Evolutionary conservation across 2,888 invertebrate species (phyloP).

Genomic region (Meiosimyza decipiens): DNA sequence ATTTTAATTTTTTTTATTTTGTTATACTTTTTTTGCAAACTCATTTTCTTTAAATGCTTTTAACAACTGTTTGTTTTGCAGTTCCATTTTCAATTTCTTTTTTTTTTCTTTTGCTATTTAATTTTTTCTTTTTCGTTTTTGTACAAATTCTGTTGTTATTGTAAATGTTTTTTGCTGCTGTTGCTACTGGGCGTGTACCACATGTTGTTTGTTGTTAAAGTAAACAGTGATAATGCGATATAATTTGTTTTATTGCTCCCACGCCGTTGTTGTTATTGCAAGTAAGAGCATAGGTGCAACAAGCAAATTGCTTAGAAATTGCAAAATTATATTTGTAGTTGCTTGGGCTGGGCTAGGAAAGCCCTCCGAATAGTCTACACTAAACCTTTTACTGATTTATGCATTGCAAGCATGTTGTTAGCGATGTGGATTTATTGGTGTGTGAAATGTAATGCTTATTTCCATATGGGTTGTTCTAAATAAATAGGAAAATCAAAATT

Average conservation of each 20-base stretch:
- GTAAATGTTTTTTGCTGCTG: neutral
- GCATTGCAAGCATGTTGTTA: too few relatives aligned
- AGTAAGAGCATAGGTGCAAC: constrained; percentile 16
- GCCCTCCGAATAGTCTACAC: too few relatives aligned
- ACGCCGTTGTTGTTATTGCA: constrained; percentile 39
- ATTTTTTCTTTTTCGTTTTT: too few relatives aligned
- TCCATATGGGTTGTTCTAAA: too few relatives aligned
- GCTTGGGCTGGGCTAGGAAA: too few relatives aligned
- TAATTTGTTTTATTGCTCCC: constrained; percentile 53
- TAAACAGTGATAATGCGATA: constrained; percentile 64
- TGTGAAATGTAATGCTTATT: too few relatives aligned
- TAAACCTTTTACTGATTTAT: too few relatives aligned
- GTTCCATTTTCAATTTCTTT: neutral
- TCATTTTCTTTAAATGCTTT: constrained; percentile 23
- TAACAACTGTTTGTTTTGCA: constrained; percentile 1
- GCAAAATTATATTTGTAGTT: neutral
- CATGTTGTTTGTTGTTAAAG: constrained; percentile 45
- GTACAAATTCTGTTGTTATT: too few relatives aligned
- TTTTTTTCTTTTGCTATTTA: too few relatives aligned
- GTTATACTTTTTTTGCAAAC: constrained; percentile 22
- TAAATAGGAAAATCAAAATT: too few relatives aligned
- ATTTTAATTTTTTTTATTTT: neutral
- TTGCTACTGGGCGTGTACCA: constrained; percentile 14
- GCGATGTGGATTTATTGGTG: too few relatives aligned
- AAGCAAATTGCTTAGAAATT: constrained; percentile 16